phyloP scores from a whole-genome alignment of 1,140 invertebrate genomes.

The Hylaeus volcanicus region DNA sequence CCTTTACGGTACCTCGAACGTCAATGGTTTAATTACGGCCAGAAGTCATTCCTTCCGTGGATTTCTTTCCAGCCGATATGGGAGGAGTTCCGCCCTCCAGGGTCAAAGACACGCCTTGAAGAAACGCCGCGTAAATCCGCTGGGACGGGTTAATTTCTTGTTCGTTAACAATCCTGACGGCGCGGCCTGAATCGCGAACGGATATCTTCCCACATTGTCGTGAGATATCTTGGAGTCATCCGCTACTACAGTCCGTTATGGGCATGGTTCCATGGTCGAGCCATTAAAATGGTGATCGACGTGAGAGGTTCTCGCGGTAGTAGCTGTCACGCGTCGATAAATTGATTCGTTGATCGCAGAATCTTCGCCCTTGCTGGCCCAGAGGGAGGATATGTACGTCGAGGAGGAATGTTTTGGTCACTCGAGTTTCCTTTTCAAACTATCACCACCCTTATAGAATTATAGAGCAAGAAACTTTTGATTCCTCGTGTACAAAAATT shows the following conservation, averaged over 20 bases:
- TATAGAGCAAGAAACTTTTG: no score
- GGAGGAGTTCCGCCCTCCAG: slow-evolving; percentile 39
- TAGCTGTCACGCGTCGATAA: not conserved
- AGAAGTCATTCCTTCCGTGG: slow-evolving; percentile 46
- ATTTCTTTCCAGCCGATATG: slow-evolving; percentile 20
- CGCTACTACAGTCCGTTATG: not conserved
- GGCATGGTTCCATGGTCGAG: not conserved
- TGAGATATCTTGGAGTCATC: no score
- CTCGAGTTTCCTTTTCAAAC: no score
- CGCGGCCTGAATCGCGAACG: not conserved
- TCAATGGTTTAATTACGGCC: slow-evolving; percentile 59
- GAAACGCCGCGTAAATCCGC: no score
- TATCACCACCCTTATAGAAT: no score
- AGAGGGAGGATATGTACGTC: no score
- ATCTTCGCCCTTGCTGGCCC: no score
- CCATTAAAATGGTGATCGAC: slow-evolving; percentile 1
- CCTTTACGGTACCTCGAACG: slow-evolving; percentile 74
- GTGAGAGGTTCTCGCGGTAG: not conserved
- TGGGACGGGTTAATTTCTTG: not conserved
- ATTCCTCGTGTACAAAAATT: no score
- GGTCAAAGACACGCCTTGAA: slow-evolving; percentile 44
- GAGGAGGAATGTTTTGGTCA: no score
- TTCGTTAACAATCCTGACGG: slow-evolving; percentile 35
- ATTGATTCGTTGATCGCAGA: not conserved
- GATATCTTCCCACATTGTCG: not conserved